Percentiles rank a stretch among this genome's conserved stretches.
These are phyloP conservation scores for Fulica atra DNA, from an alignment of 2,113 vertebrate species.

Conservation along the genomic window DNA sequence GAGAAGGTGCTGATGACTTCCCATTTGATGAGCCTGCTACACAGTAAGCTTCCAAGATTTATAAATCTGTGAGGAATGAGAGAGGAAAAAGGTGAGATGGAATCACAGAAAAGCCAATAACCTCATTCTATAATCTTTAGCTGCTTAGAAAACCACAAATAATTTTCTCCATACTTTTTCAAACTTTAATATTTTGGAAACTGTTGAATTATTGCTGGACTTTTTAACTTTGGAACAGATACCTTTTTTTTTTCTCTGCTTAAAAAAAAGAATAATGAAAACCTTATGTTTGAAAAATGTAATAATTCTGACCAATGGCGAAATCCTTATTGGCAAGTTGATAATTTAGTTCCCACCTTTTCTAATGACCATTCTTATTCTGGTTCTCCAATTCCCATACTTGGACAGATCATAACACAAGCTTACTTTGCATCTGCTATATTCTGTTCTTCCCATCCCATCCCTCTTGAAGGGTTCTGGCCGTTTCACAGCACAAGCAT, in stretches of 20 bases:
- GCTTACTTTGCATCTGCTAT: not conserved
- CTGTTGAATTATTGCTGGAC: not conserved
- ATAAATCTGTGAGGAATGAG: not conserved
- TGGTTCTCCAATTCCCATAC: not conserved
- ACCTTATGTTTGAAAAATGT: conserved; percentile 27
- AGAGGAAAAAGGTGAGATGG: not conserved
- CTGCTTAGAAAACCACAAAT: conserved; percentile 1
- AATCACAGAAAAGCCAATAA: not conserved
- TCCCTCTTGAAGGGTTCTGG: not conserved
- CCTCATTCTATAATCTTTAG: not conserved
- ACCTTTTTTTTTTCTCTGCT: not conserved
- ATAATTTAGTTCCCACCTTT: not conserved
- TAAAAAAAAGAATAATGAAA: not conserved
- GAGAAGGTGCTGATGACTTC: not conserved
- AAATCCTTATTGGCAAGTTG: not conserved
- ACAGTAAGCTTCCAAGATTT: not conserved
- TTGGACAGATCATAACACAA: not conserved
- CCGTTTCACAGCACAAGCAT: accelerated
- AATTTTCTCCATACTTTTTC: not conserved
- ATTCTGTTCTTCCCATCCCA: not conserved
- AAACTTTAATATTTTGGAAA: conserved; percentile 24
- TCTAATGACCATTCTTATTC: not conserved
- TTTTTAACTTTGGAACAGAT: not conserved
- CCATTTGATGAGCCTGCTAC: not conserved
- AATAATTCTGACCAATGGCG: not conserved